These are phyloP conservation scores for Lochmaea capreae DNA, from an alignment of 2,888 invertebrate species.

Conservation along the genomic window DNA sequence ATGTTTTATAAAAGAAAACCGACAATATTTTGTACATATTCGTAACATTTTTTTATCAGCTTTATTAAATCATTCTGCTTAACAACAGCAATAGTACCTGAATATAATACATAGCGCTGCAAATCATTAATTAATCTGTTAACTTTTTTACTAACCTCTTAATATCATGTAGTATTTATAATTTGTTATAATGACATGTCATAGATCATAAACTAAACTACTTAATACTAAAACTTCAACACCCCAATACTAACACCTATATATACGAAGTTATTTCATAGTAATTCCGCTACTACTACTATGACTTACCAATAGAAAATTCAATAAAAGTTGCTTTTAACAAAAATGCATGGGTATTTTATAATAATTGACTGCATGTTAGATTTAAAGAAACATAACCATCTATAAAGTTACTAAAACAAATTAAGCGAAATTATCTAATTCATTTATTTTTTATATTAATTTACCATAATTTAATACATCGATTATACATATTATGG, in stretches of 20 bases:
- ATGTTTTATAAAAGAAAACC: conserved; percentile 50
- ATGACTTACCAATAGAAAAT: background rate
- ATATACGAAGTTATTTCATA: conserved; percentile 3
- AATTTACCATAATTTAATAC: too few species aligned
- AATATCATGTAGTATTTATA: conserved; percentile 14
- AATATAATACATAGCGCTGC: conserved; percentile 57
- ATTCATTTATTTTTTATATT: too few species aligned
- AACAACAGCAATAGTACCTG: conserved; percentile 65
- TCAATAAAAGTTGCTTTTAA: background rate
- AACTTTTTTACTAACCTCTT: conserved; percentile 2
- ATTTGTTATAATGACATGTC: conserved; percentile 17
- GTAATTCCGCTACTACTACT: background rate
- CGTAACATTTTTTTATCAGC: conserved; percentile 22
- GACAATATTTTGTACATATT: conserved; percentile 48
- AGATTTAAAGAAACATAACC: background rate
- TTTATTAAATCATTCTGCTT: conserved; percentile 40
- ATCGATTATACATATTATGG: too few species aligned
- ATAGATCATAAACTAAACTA: conserved; percentile 14
- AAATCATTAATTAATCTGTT: conserved; percentile 41
- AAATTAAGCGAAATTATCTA: background rate
- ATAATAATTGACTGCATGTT: conserved; percentile 13
- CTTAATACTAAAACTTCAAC: background rate
- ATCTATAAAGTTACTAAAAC: background rate
- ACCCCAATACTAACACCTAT: conserved; percentile 19
- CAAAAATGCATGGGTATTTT: conserved; percentile 24